phyloP scores from a whole-genome alignment of 2,888 invertebrate species.

The Drosophila setosimentum region DNA sequence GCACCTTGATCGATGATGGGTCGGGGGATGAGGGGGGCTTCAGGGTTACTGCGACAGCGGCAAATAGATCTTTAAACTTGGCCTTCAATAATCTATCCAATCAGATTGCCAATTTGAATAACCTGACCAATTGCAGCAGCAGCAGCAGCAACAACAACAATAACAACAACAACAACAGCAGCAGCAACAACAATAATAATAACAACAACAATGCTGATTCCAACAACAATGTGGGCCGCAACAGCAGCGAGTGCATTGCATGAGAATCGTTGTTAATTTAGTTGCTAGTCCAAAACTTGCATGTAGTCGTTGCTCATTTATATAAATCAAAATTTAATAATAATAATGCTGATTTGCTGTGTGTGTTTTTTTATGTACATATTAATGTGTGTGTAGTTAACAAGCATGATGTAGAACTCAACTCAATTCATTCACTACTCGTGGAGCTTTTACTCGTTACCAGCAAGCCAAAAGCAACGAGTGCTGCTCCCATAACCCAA shows the following conservation, averaged over 20 bases:
- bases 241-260: conserved; percentile 81
- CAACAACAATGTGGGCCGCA: conserved; percentile 74
- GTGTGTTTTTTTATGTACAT: conserved; percentile 34
- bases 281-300: conserved; percentile 40
- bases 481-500: background rate
- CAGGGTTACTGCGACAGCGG: conserved; percentile 59
- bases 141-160: conserved; percentile 50
- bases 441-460: conserved; percentile 13
- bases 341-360: conserved; percentile 20
- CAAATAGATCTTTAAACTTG: conserved; percentile 70
- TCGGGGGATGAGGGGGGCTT: conserved; percentile 44
- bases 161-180: conserved; percentile 44
- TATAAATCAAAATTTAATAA: conserved; percentile 16
- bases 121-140: conserved; percentile 48
- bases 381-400: conserved; percentile 40
- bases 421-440: conserved; percentile 8
- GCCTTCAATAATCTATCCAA: conserved; percentile 64
- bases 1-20: conserved; percentile 76
- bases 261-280: conserved; percentile 76
- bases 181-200: conserved; percentile 38
- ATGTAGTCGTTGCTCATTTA: conserved; percentile 28
- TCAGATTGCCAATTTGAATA: conserved; percentile 72
- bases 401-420: conserved; percentile 57
- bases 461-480: background rate
- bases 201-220: conserved; percentile 57